These are phyloP conservation scores for Drosophila neotestacea DNA, from an alignment of 2,888 invertebrate species.

Conservation along the genomic window DNA sequence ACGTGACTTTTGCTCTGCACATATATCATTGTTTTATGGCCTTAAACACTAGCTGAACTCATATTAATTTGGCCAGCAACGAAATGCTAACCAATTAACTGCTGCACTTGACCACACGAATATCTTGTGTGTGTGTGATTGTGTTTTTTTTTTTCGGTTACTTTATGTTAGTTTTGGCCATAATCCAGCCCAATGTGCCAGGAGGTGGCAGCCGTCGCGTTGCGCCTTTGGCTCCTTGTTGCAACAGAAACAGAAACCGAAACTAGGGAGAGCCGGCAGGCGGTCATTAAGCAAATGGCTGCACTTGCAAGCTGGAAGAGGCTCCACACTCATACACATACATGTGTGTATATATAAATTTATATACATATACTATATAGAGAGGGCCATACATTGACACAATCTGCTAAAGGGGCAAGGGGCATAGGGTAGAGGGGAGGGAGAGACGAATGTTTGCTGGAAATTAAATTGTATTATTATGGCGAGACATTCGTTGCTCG, in stretches of 20 bases:
- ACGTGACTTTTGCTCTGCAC: slow-evolving; percentile 2
- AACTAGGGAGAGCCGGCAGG: slow-evolving; percentile 57
- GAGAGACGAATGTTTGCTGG: slow-evolving; percentile 76
- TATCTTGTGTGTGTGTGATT: slow-evolving; percentile 7
- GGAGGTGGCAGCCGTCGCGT: slow-evolving; percentile 29
- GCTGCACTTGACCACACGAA: slow-evolving; percentile 13
- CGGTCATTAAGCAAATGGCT: slow-evolving; percentile 81
- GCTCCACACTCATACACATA: slow-evolving; percentile 15
- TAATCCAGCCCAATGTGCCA: slow-evolving; percentile 56
- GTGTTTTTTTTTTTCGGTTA: slow-evolving; percentile 1
- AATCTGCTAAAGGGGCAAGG: slow-evolving; percentile 24
- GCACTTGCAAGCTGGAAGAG: slow-evolving; percentile 71
- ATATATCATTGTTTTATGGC: slow-evolving; percentile 11
- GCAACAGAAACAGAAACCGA: slow-evolving; percentile 48
- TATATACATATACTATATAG: slow-evolving; percentile 20
- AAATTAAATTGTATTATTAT: slow-evolving; percentile 81
- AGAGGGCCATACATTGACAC: slow-evolving; percentile 62
- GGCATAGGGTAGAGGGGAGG: background rate
- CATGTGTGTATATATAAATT: slow-evolving; percentile 9
- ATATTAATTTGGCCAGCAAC: slow-evolving; percentile 1
- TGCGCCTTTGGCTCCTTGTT: slow-evolving; percentile 35
- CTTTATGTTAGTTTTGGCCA: slow-evolving; percentile 43
- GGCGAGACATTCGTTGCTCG: slow-evolving; percentile 79
- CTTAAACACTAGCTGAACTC: background rate
- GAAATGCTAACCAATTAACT: slow-evolving; percentile 25